These are phyloP conservation scores for Amphiura filiformis DNA, from an alignment of 35 echinoderm and acorn worm genomes.

Conservation along the genomic window DNA sequence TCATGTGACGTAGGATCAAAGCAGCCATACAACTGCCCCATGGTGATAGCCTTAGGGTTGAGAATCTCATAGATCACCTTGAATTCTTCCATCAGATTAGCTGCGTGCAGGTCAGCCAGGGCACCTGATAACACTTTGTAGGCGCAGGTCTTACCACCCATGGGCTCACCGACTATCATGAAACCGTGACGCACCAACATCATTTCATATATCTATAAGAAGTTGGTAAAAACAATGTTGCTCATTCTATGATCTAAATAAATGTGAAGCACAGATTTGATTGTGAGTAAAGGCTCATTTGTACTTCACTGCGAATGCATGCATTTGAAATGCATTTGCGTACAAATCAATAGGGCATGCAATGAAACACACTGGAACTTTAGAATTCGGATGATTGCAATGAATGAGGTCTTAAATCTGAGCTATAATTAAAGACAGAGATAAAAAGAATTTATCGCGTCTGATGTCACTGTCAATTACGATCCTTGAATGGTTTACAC, in stretches of 20 bases:
- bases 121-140: conserved; percentile 82
- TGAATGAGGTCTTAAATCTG: too few relatives aligned
- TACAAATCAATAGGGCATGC: too few relatives aligned
- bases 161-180: conserved; percentile 97
- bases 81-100: conserved; percentile 78
- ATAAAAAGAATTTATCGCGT: too few relatives aligned
- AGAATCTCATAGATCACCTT: conserved; percentile 80
- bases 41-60: conserved; percentile 97
- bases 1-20: conserved; percentile 99
- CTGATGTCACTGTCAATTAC: too few relatives aligned
- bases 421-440: too few relatives aligned
- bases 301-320: background rate
- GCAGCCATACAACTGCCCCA: conserved; percentile 95
- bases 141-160: conserved; percentile 89
- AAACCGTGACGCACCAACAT: conserved; percentile 99
- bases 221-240: background rate
- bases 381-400: too few relatives aligned
- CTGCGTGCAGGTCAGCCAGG: conserved; percentile 85
- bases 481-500: too few relatives aligned
- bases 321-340: too few relatives aligned
- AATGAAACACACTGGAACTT: too few relatives aligned
- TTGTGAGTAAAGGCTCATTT: background rate
- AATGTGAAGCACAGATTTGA: background rate
- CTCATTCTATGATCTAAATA: too few relatives aligned
- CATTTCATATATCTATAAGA: conserved; percentile 90